Evolutionary conservation across 2,113 vertebrate genomes (phyloP), one percentile per base, ranked within the genome.

Genomic region (Talpa occidentalis): DNA sequence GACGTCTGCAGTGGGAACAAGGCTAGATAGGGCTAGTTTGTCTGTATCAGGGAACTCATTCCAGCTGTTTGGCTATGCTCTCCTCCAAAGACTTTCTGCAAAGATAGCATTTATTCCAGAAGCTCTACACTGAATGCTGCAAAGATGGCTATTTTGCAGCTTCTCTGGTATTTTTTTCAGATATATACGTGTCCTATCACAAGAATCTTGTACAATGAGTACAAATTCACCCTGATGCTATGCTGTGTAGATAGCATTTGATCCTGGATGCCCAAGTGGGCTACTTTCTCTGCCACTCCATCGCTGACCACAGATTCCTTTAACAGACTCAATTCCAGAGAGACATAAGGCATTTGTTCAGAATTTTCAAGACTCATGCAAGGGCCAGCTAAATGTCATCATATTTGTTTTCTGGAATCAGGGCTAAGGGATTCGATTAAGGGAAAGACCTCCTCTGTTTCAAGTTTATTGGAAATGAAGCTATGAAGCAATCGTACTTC

Each of bases 381-480:
- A 94, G 35, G 77, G 88, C 67, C 84, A 85, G 89, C 69, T 73
- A 94, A 91, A 84, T 93, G 88, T 44, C 2, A 7, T 89, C 91
- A 96, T 94, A 93, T 94, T 79, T 96, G 67, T 88, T 95, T 96
- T 97, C 91, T 88, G 92, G 92, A 91, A 88, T 87, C 88, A 82
- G 70, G 80, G 84, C 88, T 96, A 86, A 95, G 76, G 81, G 77
- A 84, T 28, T 7, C 44, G 62, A 56, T 44, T 78, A 90, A 95
- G 69, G 17, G 66, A 91, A 95, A 72, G 37, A 40, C 76, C 59
- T 80, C 44, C 16, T n/a, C 73, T 44, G 47, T 78, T 95, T 95
- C 73, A 90, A 94, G 28, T 94, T 83, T 90, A 92, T 90, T 96
- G 94, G 94, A 96, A 96, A 92, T 83, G 73, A 94, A 92, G 81